Base-by-base conservation (phyloP, 2,113 vertebrate species). In the Aplodontia rufa region DNA sequence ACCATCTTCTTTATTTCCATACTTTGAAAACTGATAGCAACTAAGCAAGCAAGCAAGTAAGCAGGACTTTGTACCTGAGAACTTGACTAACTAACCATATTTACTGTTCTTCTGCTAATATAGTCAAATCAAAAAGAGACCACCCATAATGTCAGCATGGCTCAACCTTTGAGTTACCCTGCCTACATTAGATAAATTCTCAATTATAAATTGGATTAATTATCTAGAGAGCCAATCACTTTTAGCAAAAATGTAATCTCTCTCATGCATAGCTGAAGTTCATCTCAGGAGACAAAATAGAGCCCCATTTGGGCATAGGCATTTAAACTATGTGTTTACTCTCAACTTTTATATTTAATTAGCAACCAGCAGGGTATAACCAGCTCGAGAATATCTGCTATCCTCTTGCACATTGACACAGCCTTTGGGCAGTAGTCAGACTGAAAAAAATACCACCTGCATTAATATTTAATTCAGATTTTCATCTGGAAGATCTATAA, bases 401-500 rank as follows among this genome's bases (percentile, higher is more conserved):
- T 95, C 20, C 91, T 76, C 35, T 69, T 64, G 96, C 90, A 1
- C 74, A 89, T 1, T 91, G 51, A 47, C 40, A 86, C 47, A 90
- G 64, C 47, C 24, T 28, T 96, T 95, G 86, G 83, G 85, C 49
- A 95, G 51, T 74, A 85, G 83, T 95, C 89, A 96, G 55, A 64
- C 35, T 96, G 93, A 84, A 95, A 97, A 97, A 93, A 97, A 98
- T 97, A 96, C n/a, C 92, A 96, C 84, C 81, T 89, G 24, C 88
- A 89, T 97, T 97, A 98, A 97, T 87, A 89, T 96, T 98, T 98
- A 98, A 97, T 97, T 98, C 95, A 95, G 71, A 96, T 96, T 97
- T 98, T 87, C 95, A 97, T 97, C 95, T 97, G 83, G 64, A 97
- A 96, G 85, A 95, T 94, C 26, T 96, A 91, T 35, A 79, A 89